Base-by-base conservation (phyloP, 2,113 vertebrate genomes). In the Corvus cornix region DNA sequence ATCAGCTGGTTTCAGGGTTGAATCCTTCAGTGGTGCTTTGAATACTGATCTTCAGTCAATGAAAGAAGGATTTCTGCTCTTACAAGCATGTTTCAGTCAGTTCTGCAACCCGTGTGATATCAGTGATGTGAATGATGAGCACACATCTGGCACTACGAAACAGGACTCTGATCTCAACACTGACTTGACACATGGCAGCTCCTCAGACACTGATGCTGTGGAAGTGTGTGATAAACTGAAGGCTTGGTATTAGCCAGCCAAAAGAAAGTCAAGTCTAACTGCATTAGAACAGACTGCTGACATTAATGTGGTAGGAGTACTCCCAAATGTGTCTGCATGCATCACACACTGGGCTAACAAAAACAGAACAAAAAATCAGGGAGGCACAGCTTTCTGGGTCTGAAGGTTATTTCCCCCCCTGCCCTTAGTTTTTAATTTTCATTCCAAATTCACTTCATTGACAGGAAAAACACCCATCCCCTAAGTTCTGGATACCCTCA, bases 211-310 rank as follows among this genome's bases (percentile, higher is more conserved):
- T 52, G 86, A 64, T 1, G 26, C 74, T 88, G 53, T 63, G 78
- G 24, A 85, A 94, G 60, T 66, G 31, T 85, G 73, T 69, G 93
- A 86, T 84, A 90, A 95, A 86, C 68, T 62, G 63, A 93, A 92
- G 48, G 73, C 88, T 84, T 94, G 56, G 33, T 63, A 85, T 87
- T 77, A 94, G 16, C 66, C 60, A 94, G 64, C 16, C 53, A 89
- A 63, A 28, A 56, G 60, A 52, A 53, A 66, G 23, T 51, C 68
- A 68, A 70, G 37, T 70, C 63, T 69, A 53, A 87, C 30, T 56
- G 72, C 60, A 84, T 79, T 76, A 92, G 78, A 94, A 87, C 60
- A 89, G 95, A 85, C 33, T 64, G 76, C 79, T 90, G 94, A 87
- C 70, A 89, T 83, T 69, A 81, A 53, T 77, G 82, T 28, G 49